Percentiles rank a stretch among this genome's conserved stretches.
These are phyloP conservation scores for Yponomeuta plumbellus DNA, from an alignment of 2,888 invertebrate species.

Conservation along the genomic window DNA sequence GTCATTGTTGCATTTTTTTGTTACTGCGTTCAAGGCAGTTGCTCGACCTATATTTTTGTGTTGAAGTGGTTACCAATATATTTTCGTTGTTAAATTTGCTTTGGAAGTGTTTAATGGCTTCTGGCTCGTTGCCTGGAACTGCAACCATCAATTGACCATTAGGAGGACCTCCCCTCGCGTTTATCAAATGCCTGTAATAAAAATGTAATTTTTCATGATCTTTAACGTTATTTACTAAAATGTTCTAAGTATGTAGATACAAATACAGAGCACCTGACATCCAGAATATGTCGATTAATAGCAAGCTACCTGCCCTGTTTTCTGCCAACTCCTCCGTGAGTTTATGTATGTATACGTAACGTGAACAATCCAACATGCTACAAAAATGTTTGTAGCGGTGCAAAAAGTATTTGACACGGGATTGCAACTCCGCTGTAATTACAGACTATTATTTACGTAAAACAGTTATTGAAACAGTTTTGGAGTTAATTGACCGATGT, in stretches of 20 bases:
- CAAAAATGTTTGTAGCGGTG: neutral
- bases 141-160: constrained; percentile 7
- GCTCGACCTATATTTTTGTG: constrained; percentile 46
- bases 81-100: neutral
- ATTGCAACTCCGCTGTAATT: constrained; percentile 1
- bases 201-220: neutral
- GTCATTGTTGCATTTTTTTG: constrained; percentile 39
- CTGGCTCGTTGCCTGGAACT: neutral
- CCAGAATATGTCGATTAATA: no score
- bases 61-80: constrained; percentile 17
- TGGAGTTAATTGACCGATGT: neutral
- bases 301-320: no score
- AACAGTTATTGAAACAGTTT: constrained; percentile 1
- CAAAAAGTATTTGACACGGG: constrained; percentile 3
- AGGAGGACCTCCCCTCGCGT: neutral
- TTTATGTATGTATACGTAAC: neutral
- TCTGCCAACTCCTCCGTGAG: no score
- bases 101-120: neutral
- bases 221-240: neutral
- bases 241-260: no score
- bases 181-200: no score
- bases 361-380: neutral
- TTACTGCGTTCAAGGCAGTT: constrained; percentile 39
- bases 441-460: constrained; percentile 2
- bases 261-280: no score